These are phyloP conservation scores for Zaprionus vittiger DNA, from an alignment of 1,140 invertebrate species.

Conservation along the genomic window DNA sequence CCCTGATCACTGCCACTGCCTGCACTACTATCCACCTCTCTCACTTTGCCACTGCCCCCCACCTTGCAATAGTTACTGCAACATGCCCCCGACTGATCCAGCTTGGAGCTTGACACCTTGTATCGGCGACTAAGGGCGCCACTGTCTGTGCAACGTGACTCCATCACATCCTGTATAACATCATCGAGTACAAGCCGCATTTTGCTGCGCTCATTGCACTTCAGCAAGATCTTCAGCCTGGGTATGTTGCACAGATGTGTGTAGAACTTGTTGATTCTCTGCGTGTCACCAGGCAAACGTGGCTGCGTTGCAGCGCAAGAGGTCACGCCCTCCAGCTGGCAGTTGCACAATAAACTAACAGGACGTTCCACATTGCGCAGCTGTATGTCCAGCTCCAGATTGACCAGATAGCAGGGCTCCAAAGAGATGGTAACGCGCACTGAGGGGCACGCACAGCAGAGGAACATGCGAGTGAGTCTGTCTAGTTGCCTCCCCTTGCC, in stretches of 20 bases:
- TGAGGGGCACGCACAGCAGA: neutral
- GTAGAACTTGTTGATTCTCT: slow-evolving; percentile 60
- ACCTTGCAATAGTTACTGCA: neutral
- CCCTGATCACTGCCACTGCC: neutral
- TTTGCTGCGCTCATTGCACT: slow-evolving; percentile 33
- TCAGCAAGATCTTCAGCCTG: slow-evolving; percentile 47
- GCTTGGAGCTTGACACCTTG: neutral
- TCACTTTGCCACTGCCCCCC: neutral
- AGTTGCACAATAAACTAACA: slow-evolving; percentile 62
- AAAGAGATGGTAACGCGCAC: slow-evolving; percentile 62
- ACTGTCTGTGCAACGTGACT: slow-evolving; percentile 34
- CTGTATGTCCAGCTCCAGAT: slow-evolving; percentile 49
- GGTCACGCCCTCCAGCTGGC: neutral
- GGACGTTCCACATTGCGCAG: slow-evolving; percentile 9
- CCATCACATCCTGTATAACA: slow-evolving; percentile 49
- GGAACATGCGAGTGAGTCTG: too few species aligned
- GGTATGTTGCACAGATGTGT: slow-evolving; percentile 61
- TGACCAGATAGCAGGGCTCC: slow-evolving; percentile 74
- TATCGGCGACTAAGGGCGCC: slow-evolving; percentile 19
- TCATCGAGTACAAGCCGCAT: slow-evolving; percentile 53
- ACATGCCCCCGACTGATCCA: too few species aligned
- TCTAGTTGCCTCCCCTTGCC: neutral
- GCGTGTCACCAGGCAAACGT: neutral
- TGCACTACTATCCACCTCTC: neutral
- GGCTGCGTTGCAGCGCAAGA: slow-evolving; percentile 34